Evolutionary conservation across 2,888 invertebrate species (phyloP).

Genomic region (Eupithecia exiguata): DNA sequence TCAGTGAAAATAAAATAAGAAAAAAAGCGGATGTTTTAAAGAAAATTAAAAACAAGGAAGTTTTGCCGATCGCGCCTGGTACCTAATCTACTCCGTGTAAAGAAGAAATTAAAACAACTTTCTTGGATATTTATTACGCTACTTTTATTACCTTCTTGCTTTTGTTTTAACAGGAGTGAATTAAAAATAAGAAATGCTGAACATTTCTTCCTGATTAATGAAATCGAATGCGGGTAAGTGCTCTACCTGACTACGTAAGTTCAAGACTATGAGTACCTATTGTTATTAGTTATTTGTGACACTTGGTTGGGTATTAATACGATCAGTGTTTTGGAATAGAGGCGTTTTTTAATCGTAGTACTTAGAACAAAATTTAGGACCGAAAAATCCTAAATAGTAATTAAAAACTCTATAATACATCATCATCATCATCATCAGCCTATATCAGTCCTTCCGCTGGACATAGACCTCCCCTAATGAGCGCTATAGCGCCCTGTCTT

Average conservation of each 20-base stretch:
- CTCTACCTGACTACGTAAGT: background rate
- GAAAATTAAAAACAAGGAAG: conserved; percentile 83
- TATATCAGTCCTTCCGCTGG: too few species aligned
- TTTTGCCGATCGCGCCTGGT: conserved; percentile 79
- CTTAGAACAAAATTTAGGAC: too few species aligned
- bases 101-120: conserved; percentile 83
- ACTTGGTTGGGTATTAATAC: background rate
- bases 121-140: conserved; percentile 82
- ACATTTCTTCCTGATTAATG: conserved; percentile 49
- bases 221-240: conserved; percentile 35
- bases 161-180: conserved; percentile 66
- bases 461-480: too few species aligned
- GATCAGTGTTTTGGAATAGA: background rate
- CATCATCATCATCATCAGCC: too few species aligned
- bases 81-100: conserved; percentile 79
- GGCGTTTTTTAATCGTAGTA: background rate
- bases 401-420: too few species aligned
- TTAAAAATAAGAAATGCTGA: conserved; percentile 61
- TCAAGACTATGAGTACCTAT: background rate
- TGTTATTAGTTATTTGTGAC: background rate
- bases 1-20: conserved; percentile 77
- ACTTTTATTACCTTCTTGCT: conserved; percentile 71
- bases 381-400: too few species aligned
- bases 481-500: too few species aligned
- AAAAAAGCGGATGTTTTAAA: conserved; percentile 80